Evolutionary conservation across 2,888 invertebrate genomes (phyloP), one percentile per base, ranked within the genome.

Genomic region (Orthonevra nobilis): DNA sequence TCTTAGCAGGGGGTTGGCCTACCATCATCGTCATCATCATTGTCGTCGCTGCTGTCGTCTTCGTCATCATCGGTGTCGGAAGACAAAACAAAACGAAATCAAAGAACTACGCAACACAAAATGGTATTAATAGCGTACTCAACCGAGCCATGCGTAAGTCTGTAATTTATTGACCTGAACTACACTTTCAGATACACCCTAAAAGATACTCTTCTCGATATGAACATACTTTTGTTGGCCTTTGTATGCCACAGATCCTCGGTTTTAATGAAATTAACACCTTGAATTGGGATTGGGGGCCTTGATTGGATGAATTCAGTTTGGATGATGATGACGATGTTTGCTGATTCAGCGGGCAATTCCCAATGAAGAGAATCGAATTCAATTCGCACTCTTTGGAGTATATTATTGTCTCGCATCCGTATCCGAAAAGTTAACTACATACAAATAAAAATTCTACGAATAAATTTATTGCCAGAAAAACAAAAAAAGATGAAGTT

Each of bases 91-190:
- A 23, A 23, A 5, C 23, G 5, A 23, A n/a, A n/a, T n/a, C n/a
- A n/a, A n/a, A n/a, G n/a, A n/a, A 52, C 36, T 50, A 15, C 42
- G 14, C 42, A 30, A 46, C 44, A 60, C 52, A 34, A 40, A 54
- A 56, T 61, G 42, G 36, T 70, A 70, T 70, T 61, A 70, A 61
- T 70, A 44, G 40, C 28, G 15, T n/a, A 48, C 32, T 19, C 32
- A 54, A 58, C 17, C 54, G 32, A 61, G 56, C 60, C 46, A n/a
- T 40, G 68, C 68, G 74, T 75, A 69, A 69, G 75, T 58, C 63
- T 56, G 69, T 69, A 61, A 69, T 75, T 75, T 75, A 75, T 75
- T 50, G 63, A 58, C 69, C 50, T 63, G 63, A 69, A 63, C 75
- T 42, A 63, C 28, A 63, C 17, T 42, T 40, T 20, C 4, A 56